Percentiles rank a stretch among this genome's conserved stretches.
phyloP scores from a whole-genome alignment of 2,113 vertebrate genomes.

The Zosterops japonicus region DNA sequence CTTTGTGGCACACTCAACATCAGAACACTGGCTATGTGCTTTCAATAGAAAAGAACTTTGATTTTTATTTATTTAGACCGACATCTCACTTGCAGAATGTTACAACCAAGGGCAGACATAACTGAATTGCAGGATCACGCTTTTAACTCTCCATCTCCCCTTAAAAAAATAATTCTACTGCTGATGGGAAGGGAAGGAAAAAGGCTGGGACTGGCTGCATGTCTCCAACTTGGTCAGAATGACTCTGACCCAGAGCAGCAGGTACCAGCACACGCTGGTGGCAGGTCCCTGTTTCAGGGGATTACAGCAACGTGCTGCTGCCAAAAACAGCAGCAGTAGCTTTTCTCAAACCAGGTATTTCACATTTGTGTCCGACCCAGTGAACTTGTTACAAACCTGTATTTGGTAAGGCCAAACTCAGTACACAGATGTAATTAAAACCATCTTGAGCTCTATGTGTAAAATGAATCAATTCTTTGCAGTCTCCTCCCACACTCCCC shows the following conservation, averaged over 20 bases:
- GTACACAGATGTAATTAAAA: not conserved
- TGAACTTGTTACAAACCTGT: not conserved
- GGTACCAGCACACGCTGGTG: accelerated
- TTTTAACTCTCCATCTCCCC: not conserved
- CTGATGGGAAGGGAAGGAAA: not conserved
- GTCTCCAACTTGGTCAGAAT: not conserved
- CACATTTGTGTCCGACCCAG: not conserved
- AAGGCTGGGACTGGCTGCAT: not conserved
- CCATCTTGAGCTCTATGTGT: not conserved
- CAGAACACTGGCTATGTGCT: not conserved
- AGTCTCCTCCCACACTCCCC: not conserved
- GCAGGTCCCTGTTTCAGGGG: not conserved
- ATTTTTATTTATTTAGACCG: not conserved
- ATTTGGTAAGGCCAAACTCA: not conserved
- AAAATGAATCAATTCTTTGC: not conserved
- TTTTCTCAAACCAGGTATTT: not conserved
- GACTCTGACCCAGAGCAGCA: not conserved
- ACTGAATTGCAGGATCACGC: not conserved
- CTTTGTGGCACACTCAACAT: not conserved
- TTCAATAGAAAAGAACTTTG: not conserved
- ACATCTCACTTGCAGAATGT: not conserved
- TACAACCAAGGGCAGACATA: not conserved
- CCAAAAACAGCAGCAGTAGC: accelerated
- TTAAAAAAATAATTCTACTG: not conserved
- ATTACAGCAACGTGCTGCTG: not conserved